Percentiles rank a stretch among this genome's conserved stretches.
Conservation (phyloP, 2,113 vertebrate species). For the Rhombomys opimus region DNA sequence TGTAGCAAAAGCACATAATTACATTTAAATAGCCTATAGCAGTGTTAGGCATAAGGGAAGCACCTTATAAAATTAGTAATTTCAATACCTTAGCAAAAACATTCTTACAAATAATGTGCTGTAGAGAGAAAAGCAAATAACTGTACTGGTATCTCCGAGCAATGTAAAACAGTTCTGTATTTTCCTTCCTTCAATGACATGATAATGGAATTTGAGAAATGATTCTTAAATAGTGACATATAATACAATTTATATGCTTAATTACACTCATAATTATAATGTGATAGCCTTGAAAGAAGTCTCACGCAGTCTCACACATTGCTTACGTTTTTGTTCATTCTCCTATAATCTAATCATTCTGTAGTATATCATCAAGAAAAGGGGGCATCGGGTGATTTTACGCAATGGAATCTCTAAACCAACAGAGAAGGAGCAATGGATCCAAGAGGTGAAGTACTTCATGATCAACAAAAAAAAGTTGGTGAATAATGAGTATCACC, state of each 20-base stretch:
- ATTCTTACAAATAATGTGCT: not conserved
- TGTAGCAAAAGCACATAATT: not conserved
- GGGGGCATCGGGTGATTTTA: not conserved
- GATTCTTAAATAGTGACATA: not conserved
- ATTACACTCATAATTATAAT: not conserved
- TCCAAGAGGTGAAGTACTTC: not conserved
- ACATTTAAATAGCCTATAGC: not conserved
- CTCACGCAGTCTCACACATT: not conserved
- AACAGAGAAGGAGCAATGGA: not conserved
- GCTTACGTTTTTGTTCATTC: not conserved
- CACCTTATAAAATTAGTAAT: not conserved
- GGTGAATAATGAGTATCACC: too few species aligned
- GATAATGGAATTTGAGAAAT: conserved; percentile 12
- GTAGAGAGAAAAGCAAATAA: not conserved
- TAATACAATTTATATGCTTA: not conserved
- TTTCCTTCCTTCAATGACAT: not conserved
- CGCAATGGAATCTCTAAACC: not conserved
- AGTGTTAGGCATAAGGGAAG: not conserved
- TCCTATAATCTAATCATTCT: not conserved
- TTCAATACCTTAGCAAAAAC: conserved; percentile 17
- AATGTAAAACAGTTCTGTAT: not conserved
- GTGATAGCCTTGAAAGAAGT: not conserved
- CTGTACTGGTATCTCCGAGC: not conserved
- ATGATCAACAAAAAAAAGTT: not conserved
- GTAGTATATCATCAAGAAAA: not conserved